These are phyloP conservation scores for Polyommatus iphigenia DNA, from an alignment of 2,888 invertebrate species.

Conservation along the genomic window DNA sequence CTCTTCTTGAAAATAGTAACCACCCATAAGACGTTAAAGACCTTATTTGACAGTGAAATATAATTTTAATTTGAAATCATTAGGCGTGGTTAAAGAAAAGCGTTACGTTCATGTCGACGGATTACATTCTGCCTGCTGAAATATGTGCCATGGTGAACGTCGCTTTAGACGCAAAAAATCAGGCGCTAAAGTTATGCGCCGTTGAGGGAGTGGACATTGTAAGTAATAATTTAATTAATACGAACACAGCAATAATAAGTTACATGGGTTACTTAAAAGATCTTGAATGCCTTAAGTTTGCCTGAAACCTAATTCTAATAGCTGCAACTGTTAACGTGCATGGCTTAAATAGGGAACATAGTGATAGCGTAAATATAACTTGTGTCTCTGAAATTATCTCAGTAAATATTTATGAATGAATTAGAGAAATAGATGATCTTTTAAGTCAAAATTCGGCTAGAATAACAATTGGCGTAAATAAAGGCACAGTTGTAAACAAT, in stretches of 20 bases:
- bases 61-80: slow-evolving; percentile 36
- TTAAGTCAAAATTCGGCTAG: background rate
- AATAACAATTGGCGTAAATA: background rate
- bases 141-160: slow-evolving; percentile 99
- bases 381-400: background rate
- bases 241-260: slow-evolving; percentile 27
- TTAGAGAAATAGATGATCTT: background rate
- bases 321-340: slow-evolving; percentile 10
- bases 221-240: slow-evolving; percentile 59
- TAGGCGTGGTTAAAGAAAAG: slow-evolving; percentile 96
- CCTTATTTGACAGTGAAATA: background rate
- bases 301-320: slow-evolving; percentile 7
- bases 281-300: slow-evolving; percentile 2
- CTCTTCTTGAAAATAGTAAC: background rate
- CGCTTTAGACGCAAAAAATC: slow-evolving; percentile 97
- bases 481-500: background rate
- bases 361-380: background rate
- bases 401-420: background rate
- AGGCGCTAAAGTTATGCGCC: slow-evolving; percentile 96
- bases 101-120: slow-evolving; percentile 95
- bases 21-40: background rate
- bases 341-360: slow-evolving; percentile 21
- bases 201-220: slow-evolving; percentile 98
- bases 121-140: slow-evolving; percentile 98
- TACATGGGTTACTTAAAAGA: slow-evolving; percentile 17